Conservation (phyloP, 2,888 invertebrate species). For the Taenaris catops region DNA sequence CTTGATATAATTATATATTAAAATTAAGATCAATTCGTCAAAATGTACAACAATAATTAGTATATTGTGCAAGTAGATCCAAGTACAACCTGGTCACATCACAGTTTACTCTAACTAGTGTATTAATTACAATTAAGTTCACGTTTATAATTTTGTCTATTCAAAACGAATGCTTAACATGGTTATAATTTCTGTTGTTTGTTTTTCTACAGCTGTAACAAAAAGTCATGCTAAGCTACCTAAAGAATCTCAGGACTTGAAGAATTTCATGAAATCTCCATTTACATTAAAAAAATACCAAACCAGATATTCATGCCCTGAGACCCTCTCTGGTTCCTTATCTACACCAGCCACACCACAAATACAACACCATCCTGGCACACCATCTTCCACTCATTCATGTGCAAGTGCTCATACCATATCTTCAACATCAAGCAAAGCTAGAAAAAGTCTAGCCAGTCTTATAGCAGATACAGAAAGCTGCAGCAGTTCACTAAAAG, state of each 20-base stretch:
- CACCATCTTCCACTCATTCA: constrained; percentile 66
- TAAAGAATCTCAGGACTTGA: constrained; percentile 54
- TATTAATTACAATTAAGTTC: too few species aligned
- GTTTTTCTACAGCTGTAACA: constrained; percentile 41
- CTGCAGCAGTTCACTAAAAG: constrained; percentile 73
- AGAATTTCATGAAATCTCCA: constrained; percentile 70
- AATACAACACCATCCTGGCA: constrained; percentile 56
- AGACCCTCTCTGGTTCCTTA: constrained; percentile 48
- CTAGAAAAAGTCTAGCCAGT: constrained; percentile 63
- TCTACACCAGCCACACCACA: constrained; percentile 67
- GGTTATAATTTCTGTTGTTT: too few species aligned
- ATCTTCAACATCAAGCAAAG: constrained; percentile 65
- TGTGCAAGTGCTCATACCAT: constrained; percentile 60
- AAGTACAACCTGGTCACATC: too few species aligned
- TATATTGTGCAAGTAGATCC: too few species aligned
- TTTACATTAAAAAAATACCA: constrained; percentile 70
- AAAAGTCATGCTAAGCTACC: constrained; percentile 49
- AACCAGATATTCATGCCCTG: constrained; percentile 48
- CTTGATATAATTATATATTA: too few species aligned
- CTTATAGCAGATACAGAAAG: constrained; percentile 72
- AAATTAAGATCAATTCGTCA: too few species aligned
- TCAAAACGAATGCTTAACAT: constrained; percentile 7
- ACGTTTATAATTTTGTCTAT: not conserved
- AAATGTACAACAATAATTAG: too few species aligned
- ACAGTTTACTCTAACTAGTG: too few species aligned